These are phyloP conservation scores for Hippocampus mohnikei DNA, from an alignment of 2,113 vertebrate genomes.

Conservation along the genomic window DNA sequence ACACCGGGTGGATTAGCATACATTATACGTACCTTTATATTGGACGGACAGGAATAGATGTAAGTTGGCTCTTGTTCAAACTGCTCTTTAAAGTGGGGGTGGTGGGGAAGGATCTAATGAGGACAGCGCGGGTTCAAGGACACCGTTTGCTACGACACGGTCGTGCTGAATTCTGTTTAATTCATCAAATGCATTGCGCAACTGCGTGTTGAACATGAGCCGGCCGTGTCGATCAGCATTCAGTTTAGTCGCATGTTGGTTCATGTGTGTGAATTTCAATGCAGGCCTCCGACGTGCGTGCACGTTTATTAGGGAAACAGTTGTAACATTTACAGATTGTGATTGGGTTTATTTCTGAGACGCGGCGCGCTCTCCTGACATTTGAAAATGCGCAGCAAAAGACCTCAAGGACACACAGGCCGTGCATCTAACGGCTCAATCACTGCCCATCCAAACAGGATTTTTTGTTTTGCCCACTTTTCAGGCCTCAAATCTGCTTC, in stretches of 20 bases:
- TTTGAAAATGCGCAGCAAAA: conserved; percentile 59
- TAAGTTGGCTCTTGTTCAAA: conserved; percentile 30
- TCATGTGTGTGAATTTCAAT: conserved; percentile 70
- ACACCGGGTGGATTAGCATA: conserved; percentile 73
- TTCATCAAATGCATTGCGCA: conserved; percentile 24
- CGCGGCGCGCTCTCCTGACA: conserved; percentile 56
- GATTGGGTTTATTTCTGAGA: conserved; percentile 67
- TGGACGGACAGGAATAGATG: conserved; percentile 54
- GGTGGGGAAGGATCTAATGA: conserved; percentile 5
- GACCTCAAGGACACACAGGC: conserved; percentile 62
- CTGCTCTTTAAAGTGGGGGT: conserved; percentile 23
- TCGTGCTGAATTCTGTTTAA: conserved; percentile 6
- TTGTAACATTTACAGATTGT: conserved; percentile 76
- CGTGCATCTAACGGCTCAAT: conserved; percentile 55
- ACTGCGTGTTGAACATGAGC: conserved; percentile 4
- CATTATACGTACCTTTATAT: conserved; percentile 70
- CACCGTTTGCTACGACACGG: neutral
- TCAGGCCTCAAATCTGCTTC: conserved; percentile 59
- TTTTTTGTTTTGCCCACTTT: conserved; percentile 35
- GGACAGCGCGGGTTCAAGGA: conserved; percentile 7
- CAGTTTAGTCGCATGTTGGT: conserved; percentile 55
- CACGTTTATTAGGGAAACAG: conserved; percentile 63
- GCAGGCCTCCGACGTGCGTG: conserved; percentile 50
- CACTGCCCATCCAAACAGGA: conserved; percentile 59
- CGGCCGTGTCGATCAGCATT: conserved; percentile 53